Percentiles rank a stretch among this genome's conserved stretches.
These are phyloP conservation scores for Dermatemys mawii DNA, from an alignment of 2,113 vertebrate species.

Conservation along the genomic window DNA sequence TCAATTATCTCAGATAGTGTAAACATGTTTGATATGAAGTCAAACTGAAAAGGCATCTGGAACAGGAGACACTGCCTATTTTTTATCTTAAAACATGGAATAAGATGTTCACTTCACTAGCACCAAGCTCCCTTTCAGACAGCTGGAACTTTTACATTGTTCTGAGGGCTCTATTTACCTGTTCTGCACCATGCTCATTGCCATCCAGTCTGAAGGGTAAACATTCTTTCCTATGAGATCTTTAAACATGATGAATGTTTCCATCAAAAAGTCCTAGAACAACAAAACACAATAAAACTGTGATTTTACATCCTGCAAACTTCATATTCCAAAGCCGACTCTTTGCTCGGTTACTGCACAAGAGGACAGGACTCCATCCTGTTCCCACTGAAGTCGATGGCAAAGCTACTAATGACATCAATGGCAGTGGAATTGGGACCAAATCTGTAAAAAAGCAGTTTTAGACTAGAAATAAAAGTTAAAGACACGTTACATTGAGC, in stretches of 20 bases:
- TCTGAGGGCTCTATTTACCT: conserved; percentile 78
- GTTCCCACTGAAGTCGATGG: background rate
- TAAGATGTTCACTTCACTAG: rapidly evolving
- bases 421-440: background rate
- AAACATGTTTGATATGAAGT: background rate
- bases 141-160: background rate
- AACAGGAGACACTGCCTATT: background rate
- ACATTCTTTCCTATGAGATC: conserved; percentile 96
- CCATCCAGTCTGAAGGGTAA: conserved; percentile 96
- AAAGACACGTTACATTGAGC: background rate
- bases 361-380: background rate
- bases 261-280: conserved; percentile 96
- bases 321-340: background rate
- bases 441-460: background rate
- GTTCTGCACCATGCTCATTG: conserved; percentile 99
- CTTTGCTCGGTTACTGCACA: background rate
- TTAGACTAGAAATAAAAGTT: background rate
- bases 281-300: background rate
- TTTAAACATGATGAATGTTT: conserved; percentile 96
- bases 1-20: background rate
- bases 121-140: background rate
- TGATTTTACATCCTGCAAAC: background rate
- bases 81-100: background rate
- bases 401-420: background rate
- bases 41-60: background rate